Percentiles rank a stretch among this genome's conserved stretches.
phyloP scores from a whole-genome alignment of 2,113 vertebrate genomes.

The Solea solea region DNA sequence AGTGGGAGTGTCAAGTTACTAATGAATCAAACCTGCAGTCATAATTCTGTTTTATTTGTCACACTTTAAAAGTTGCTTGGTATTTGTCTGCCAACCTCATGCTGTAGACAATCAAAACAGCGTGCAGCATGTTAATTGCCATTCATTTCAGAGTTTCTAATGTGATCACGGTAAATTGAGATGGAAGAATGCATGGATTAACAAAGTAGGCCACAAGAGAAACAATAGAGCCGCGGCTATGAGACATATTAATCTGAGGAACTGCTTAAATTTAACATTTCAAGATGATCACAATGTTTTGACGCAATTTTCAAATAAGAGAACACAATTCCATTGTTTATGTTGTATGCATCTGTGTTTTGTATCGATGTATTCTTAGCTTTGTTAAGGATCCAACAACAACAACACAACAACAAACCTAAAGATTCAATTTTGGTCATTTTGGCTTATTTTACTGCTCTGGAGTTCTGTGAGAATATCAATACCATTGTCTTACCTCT shows the following conservation, averaged over 20 bases:
- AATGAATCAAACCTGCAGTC: conserved; percentile 17
- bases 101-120: not conserved
- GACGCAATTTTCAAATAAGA: too few relatives aligned
- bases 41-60: conserved; percentile 21
- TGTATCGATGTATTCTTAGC: not conserved
- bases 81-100: not conserved
- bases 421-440: not conserved
- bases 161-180: conserved; percentile 32
- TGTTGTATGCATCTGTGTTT: too few relatives aligned
- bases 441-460: not conserved
- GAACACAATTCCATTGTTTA: too few relatives aligned
- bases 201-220: conserved; percentile 68
- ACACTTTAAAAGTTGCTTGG: conserved; percentile 1
- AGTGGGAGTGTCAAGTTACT: conserved; percentile 18
- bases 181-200: conserved; percentile 60
- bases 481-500: too few relatives aligned
- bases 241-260: conserved; percentile 15
- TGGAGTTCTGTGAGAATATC: too few relatives aligned
- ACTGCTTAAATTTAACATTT: not conserved
- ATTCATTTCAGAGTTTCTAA: conserved; percentile 21
- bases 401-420: not conserved
- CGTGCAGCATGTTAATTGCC: conserved; percentile 3
- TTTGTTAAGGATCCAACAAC: not conserved
- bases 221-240: conserved; percentile 58
- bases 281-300: not conserved